Conservation (phyloP, 1,140 invertebrate genomes). For the Leptinotarsa defecta region DNA sequence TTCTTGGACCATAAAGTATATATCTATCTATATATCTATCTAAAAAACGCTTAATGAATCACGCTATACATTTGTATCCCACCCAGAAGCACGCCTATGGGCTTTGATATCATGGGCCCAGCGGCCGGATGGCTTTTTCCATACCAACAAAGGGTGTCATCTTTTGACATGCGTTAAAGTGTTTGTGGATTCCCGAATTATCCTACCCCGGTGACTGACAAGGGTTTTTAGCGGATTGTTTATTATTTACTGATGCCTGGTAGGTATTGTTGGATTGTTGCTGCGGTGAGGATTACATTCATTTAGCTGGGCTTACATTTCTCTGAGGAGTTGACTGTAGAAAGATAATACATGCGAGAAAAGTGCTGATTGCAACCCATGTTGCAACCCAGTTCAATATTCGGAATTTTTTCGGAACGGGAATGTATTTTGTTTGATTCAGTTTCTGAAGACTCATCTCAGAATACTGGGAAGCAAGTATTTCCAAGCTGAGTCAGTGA, state of each 20-base stretch:
- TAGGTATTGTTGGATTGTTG: slow-evolving; percentile 1
- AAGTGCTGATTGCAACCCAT: too few relatives aligned
- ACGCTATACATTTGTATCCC: too few relatives aligned
- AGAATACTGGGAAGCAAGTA: too few relatives aligned
- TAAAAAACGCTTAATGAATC: too few relatives aligned
- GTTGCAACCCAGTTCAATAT: neutral
- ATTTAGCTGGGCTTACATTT: neutral
- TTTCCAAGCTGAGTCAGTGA: too few relatives aligned
- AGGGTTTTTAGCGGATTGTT: slow-evolving; percentile 29
- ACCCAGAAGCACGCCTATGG: slow-evolving; percentile 7
- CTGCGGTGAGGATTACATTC: neutral
- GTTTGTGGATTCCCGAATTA: slow-evolving; percentile 42
- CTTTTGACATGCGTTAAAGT: slow-evolving; percentile 48
- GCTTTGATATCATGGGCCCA: slow-evolving; percentile 8
- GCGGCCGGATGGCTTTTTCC: slow-evolving; percentile 10
- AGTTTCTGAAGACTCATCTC: too few relatives aligned
- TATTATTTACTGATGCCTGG: slow-evolving; percentile 16
- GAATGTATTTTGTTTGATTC: too few relatives aligned
- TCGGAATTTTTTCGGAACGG: neutral
- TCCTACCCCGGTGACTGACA: slow-evolving; percentile 20
- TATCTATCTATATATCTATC: too few relatives aligned
- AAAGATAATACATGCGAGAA: too few relatives aligned
- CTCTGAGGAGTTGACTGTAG: too few relatives aligned
- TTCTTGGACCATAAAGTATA: too few relatives aligned
- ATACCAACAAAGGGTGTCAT: slow-evolving; percentile 44